Evolutionary conservation across 2,797 vertebrate genomes (phyloP).

Genomic region (Cirrhinus molitorella): DNA sequence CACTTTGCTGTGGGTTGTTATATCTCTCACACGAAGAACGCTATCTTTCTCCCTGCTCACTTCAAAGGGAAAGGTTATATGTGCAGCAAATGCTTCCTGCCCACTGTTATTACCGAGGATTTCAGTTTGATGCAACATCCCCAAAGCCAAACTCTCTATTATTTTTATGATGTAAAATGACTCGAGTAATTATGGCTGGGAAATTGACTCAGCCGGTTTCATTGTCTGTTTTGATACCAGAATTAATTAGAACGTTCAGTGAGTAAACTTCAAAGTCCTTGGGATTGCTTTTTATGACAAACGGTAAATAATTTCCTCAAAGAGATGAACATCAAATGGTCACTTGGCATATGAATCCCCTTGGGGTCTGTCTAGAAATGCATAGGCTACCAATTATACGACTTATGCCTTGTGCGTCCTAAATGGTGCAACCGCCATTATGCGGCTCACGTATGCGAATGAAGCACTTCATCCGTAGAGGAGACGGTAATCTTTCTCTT

Average conservation of each 20-base stretch:
- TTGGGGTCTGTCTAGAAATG: constrained; percentile 11
- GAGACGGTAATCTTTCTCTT: background rate
- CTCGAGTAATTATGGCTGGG: constrained; percentile 17
- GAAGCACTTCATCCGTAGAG: background rate
- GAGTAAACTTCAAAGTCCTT: constrained; percentile 48
- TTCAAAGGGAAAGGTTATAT: constrained; percentile 65
- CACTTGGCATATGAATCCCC: constrained; percentile 5
- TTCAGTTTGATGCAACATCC: constrained; percentile 40
- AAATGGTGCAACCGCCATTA: background rate
- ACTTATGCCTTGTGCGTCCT: background rate
- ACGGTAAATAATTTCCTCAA: constrained; percentile 14
- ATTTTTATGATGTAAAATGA: constrained; percentile 42
- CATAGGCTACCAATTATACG: background rate
- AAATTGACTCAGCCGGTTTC: constrained; percentile 8
- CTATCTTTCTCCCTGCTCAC: constrained; percentile 52
- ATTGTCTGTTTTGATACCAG: constrained; percentile 39
- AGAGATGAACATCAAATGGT: constrained; percentile 15
- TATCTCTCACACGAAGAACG: constrained; percentile 41
- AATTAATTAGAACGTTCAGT: constrained; percentile 33
- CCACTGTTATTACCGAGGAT: background rate
- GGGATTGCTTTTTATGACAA: constrained; percentile 17
- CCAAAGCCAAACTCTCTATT: constrained; percentile 41
- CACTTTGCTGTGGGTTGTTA: constrained; percentile 51
- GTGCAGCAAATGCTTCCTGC: constrained; percentile 51
- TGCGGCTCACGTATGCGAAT: background rate